These are phyloP conservation scores for Pelobates fuscus DNA, from an alignment of 2,113 vertebrate genomes.

Conservation along the genomic window DNA sequence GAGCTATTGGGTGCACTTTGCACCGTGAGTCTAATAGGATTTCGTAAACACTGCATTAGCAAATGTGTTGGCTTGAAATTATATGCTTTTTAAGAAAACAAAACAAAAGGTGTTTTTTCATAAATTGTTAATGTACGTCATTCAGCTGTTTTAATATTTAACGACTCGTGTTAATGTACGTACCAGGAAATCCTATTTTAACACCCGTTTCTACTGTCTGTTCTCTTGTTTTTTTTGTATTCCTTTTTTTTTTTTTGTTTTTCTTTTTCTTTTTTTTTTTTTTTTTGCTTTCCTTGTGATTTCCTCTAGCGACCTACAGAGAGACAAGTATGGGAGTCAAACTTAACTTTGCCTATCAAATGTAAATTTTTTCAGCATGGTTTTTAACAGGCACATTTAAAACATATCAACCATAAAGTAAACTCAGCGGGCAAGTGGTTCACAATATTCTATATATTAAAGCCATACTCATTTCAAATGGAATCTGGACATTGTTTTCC, in stretches of 20 bases:
- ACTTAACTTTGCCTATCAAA: conserved; percentile 99
- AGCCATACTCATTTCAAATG: conserved; percentile 61
- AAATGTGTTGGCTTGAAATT: too few species aligned
- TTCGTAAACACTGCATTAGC: neutral
- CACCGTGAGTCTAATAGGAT: conserved; percentile 11
- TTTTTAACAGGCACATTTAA: conserved; percentile 94
- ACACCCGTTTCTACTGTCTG: conserved; percentile 70
- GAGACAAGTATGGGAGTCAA: conserved; percentile 99
- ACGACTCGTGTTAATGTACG: conserved; percentile 47
- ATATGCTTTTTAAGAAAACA: too few species aligned
- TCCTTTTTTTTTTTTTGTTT: conserved; percentile 78
- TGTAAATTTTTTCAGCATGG: conserved; percentile 99
- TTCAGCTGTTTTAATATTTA: neutral
- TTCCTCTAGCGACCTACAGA: conserved; percentile 99
- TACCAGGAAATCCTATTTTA: conserved; percentile 64
- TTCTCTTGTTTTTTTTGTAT: conserved; percentile 87
- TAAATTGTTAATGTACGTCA: neutral
- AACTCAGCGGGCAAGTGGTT: conserved; percentile 98
- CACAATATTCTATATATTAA: conserved; percentile 76
- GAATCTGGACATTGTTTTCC: conserved; percentile 54
- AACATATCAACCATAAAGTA: conserved; percentile 93
- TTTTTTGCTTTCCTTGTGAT: conserved; percentile 92
- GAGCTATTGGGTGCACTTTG: neutral
- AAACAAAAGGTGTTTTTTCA: neutral
- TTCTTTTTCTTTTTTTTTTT: conserved; percentile 73